Percentiles rank a stretch among this genome's conserved stretches.
Evolutionary conservation across 1,140 invertebrate species (phyloP).

Genomic region (Geopemphigus sp.): DNA sequence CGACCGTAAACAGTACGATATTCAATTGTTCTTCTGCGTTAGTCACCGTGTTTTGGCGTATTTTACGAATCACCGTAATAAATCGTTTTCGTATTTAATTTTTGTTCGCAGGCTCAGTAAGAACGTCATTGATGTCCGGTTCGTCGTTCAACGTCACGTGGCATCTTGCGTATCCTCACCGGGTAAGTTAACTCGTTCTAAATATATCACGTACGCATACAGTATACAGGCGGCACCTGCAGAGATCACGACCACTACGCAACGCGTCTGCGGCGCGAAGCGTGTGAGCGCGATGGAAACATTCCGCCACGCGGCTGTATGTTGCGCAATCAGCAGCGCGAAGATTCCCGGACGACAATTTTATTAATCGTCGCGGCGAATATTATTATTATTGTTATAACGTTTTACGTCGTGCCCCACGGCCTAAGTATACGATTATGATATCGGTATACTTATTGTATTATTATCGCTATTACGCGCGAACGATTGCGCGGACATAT

Average conservation of each 20-base stretch:
- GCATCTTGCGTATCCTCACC: slow-evolving; percentile 90
- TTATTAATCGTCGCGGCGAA: neutral
- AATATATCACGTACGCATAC: no score
- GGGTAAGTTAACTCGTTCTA: no score
- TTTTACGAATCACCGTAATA: slow-evolving; percentile 10
- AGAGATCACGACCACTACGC: slow-evolving; percentile 7
- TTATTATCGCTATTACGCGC: no score
- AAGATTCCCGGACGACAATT: neutral
- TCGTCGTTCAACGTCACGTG: slow-evolving; percentile 86
- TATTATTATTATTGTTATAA: neutral
- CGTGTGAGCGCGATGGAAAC: neutral
- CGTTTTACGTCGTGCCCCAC: neutral
- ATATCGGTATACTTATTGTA: no score
- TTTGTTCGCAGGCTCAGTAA: slow-evolving; percentile 68
- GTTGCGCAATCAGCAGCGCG: neutral
- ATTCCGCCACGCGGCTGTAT: neutral
- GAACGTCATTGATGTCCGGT: slow-evolving; percentile 78
- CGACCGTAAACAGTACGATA: no score
- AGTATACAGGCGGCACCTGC: no score
- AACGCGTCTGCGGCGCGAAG: neutral
- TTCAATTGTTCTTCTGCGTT: neutral
- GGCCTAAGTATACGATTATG: neutral
- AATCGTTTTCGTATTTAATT: slow-evolving; percentile 20
- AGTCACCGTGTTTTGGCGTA: neutral
- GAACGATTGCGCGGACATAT: neutral